Percentiles rank a stretch among this genome's conserved stretches.
Evolutionary conservation across 2,113 vertebrate species (phyloP).

Genomic region (Carassius auratus): DNA sequence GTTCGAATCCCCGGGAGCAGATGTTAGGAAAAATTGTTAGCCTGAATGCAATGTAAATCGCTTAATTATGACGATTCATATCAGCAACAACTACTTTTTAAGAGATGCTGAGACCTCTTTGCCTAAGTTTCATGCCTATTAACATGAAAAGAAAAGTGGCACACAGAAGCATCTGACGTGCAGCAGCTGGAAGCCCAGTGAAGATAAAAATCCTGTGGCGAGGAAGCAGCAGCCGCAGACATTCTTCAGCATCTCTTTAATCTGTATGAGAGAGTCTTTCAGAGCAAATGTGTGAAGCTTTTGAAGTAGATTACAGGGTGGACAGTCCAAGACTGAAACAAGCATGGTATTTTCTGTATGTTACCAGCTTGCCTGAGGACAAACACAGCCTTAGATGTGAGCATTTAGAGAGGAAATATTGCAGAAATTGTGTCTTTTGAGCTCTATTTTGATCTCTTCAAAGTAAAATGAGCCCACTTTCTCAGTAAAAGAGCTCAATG

Average conservation of each 20-base stretch:
- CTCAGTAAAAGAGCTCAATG: background rate
- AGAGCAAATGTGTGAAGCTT: constrained; percentile 18
- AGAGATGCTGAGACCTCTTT: background rate
- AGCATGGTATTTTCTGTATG: background rate
- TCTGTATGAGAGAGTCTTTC: constrained; percentile 31
- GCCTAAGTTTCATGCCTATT: background rate
- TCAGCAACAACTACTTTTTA: background rate
- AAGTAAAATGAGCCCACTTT: constrained; percentile 10
- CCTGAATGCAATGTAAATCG: too few relatives aligned
- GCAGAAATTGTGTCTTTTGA: background rate
- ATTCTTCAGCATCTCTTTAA: constrained; percentile 6
- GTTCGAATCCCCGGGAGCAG: too few relatives aligned
- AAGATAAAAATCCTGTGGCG: background rate
- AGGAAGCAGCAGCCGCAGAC: background rate
- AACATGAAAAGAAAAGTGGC: background rate
- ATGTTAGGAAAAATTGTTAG: too few relatives aligned
- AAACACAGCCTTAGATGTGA: background rate
- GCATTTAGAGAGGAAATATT: constrained; percentile 10
- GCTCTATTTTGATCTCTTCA: constrained; percentile 4
- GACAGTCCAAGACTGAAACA: constrained; percentile 12
- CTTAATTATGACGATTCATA: background rate
- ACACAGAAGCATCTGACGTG: background rate
- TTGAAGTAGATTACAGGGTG: constrained; percentile 26
- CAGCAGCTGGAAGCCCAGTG: background rate
- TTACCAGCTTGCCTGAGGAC: constrained; percentile 6